These are phyloP conservation scores for Hoplostethus mediterraneus DNA, from an alignment of 2,797 vertebrate species.

Conservation along the genomic window DNA sequence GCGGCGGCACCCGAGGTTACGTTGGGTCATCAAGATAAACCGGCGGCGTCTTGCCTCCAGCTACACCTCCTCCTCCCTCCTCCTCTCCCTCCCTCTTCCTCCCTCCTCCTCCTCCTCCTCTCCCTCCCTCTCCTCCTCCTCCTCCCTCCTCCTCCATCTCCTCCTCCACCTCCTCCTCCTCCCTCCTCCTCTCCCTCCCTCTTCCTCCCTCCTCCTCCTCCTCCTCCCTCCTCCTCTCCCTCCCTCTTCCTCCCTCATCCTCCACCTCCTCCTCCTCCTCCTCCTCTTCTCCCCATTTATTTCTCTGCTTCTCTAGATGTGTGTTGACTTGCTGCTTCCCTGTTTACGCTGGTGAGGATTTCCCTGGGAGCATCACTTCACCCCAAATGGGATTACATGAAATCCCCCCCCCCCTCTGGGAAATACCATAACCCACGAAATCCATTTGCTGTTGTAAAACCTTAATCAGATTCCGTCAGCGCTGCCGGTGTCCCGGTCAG, in stretches of 20 bases:
- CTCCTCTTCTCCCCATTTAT: background rate
- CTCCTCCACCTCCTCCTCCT: conserved; percentile 5
- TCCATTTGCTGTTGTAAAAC: conserved; percentile 43
- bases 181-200: background rate
- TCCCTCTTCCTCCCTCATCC: conserved; percentile 5
- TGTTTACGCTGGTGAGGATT: conserved; percentile 51
- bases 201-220: conserved; percentile 2
- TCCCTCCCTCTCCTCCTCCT: conserved; percentile 4
- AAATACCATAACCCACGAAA: conserved; percentile 39
- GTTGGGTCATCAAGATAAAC: conserved; percentile 32
- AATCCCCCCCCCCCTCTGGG: conserved; percentile 58
- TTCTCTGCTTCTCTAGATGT: conserved; percentile 23
- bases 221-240: too few species aligned
- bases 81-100: too few species aligned
- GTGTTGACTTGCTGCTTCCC: conserved; percentile 33
- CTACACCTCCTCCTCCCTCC: background rate
- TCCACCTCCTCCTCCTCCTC: background rate
- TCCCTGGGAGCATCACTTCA: conserved; percentile 60
- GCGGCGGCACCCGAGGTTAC: conserved; percentile 6
- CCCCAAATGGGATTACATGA: conserved; percentile 77
- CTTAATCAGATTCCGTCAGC: conserved; percentile 70
- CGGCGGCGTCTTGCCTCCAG: background rate
- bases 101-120: background rate
- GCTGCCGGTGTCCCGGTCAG: too few species aligned
- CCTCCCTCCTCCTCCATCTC: too few species aligned